phyloP scores from a whole-genome alignment of 23 tunicate species.

The Ciona savignyi region DNA sequence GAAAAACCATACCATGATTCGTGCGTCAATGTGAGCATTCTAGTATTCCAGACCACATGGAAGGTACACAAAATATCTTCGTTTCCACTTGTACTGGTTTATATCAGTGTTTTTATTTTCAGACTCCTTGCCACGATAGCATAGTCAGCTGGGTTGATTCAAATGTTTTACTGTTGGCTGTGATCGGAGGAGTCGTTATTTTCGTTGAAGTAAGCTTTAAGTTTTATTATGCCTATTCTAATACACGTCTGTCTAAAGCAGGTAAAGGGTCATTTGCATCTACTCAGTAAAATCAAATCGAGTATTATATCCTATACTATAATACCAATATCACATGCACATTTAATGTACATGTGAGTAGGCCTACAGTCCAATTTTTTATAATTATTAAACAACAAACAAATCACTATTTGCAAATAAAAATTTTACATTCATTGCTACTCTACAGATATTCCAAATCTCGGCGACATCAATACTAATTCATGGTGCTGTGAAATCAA shows the following conservation, averaged over 20 bases:
- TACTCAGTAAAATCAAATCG: too few relatives aligned
- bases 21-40: neutral
- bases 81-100: neutral
- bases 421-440: neutral
- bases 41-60: neutral
- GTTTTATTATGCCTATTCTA: neutral
- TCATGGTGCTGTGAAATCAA: neutral
- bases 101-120: neutral
- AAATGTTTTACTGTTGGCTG: neutral
- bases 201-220: neutral
- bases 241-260: neutral
- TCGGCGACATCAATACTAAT: neutral
- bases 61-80: too few relatives aligned
- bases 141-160: neutral
- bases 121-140: neutral
- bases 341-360: too few relatives aligned
- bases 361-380: neutral
- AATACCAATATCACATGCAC: too few relatives aligned
- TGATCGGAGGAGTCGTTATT: neutral
- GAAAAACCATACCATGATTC: neutral
- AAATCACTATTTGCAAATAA: neutral
- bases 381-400: neutral
- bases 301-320: too few relatives aligned
- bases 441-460: neutral
- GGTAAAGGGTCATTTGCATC: too few relatives aligned